Evolutionary conservation across 1,140 invertebrate species (phyloP).

Genomic region (Andrena cerasifolii): DNA sequence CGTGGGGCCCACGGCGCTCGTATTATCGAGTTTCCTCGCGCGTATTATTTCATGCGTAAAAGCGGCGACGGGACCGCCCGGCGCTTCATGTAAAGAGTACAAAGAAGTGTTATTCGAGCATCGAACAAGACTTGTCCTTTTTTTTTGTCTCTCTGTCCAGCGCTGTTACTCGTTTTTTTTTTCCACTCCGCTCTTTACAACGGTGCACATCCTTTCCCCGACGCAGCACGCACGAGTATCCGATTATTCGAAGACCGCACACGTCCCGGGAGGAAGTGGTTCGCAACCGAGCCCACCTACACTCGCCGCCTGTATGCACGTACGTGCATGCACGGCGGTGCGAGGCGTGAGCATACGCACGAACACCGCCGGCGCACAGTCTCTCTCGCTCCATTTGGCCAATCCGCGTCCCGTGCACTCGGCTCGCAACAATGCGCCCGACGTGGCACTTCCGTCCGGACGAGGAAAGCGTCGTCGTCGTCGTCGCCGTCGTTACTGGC

Average conservation of each 20-base stretch:
- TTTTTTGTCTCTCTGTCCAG: background rate
- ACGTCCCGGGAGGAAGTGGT: constrained; percentile 72
- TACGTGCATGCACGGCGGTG: constrained; percentile 2
- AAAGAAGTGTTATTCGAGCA: constrained; percentile 64
- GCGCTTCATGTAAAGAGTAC: constrained; percentile 33
- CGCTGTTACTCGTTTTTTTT: no score
- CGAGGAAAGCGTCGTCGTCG: constrained; percentile 58
- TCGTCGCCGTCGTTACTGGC: no score
- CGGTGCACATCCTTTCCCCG: constrained; percentile 59
- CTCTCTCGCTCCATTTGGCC: constrained; percentile 73
- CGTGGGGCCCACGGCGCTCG: no score
- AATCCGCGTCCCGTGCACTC: constrained; percentile 65
- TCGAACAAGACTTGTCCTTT: constrained; percentile 31
- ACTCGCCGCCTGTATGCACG: constrained; percentile 5
- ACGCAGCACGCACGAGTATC: constrained; percentile 71
- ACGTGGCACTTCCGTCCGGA: constrained; percentile 72
- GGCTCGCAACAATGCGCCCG: constrained; percentile 69
- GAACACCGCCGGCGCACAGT: constrained; percentile 33
- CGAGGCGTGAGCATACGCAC: constrained; percentile 33
- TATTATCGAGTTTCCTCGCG: constrained; percentile 39
- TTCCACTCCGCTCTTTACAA: constrained; percentile 38
- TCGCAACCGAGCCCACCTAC: constrained; percentile 64
- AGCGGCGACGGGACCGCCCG: constrained; percentile 1
- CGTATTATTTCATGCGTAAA: constrained; percentile 46
- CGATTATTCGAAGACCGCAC: constrained; percentile 76